Conservation (phyloP, 2,797 vertebrate genomes). For the Pipistrellus pipistrellus region DNA sequence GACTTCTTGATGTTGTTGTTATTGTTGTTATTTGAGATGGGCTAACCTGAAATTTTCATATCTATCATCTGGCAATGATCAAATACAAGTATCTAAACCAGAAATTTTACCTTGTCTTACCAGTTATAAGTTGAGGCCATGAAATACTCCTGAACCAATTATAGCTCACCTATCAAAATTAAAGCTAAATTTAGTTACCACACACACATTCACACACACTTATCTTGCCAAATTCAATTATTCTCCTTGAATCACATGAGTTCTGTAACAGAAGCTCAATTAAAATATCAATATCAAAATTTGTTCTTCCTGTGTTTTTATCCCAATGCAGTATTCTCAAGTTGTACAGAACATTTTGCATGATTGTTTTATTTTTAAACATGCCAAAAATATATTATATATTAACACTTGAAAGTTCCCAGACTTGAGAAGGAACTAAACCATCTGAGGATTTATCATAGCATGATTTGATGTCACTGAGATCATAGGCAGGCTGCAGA, state of each 20-base stretch:
- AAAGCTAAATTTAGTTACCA: slow-evolving; percentile 35
- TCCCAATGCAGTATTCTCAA: background rate
- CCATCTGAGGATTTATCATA: background rate
- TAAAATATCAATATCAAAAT: background rate
- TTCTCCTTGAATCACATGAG: background rate
- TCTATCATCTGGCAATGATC: background rate
- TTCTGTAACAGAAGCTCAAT: slow-evolving; percentile 30
- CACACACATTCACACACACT: background rate
- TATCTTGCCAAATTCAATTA: background rate
- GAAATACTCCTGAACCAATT: background rate
- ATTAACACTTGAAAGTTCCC: background rate
- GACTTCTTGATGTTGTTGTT: background rate
- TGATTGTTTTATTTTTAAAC: background rate
- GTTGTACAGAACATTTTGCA: background rate
- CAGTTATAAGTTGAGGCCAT: background rate
- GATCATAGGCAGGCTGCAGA: background rate
- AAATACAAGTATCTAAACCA: background rate
- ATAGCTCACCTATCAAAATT: background rate
- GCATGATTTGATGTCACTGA: background rate
- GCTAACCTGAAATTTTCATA: background rate
- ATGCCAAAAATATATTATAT: background rate
- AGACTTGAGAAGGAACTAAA: slow-evolving; percentile 4
- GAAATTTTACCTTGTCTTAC: background rate
- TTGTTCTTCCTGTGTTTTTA: background rate
- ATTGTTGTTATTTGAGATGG: background rate